A percentile compares a stretch with the other conserved stretches of the same genome.
phyloP scores from a whole-genome alignment of 2,888 invertebrate species.

The Cosmorhoe ocellata region DNA sequence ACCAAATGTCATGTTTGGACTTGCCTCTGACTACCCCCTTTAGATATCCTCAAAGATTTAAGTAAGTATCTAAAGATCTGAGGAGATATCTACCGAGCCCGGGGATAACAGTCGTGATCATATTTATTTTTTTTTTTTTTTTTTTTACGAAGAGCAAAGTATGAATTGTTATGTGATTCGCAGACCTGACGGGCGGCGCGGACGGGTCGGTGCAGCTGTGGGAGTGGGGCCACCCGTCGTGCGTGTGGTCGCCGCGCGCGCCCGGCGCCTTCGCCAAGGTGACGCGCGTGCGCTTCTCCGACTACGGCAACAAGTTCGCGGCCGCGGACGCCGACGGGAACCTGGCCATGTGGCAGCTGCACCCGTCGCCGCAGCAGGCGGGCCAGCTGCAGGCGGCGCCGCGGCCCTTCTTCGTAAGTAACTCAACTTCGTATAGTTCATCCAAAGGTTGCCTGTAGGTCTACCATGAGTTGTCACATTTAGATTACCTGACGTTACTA shows the following conservation, averaged over 20 bases:
- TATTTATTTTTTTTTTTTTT: no score
- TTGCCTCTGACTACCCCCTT: no score
- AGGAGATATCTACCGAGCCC: no score
- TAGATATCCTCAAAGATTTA: no score
- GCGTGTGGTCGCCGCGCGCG: constrained; percentile 94
- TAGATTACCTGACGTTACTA: no score
- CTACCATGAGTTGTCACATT: no score
- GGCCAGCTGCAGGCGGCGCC: constrained; percentile 82
- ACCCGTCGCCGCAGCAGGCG: constrained; percentile 83
- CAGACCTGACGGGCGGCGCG: constrained; percentile 97
- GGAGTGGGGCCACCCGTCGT: constrained; percentile 98
- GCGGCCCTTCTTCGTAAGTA: constrained; percentile 93
- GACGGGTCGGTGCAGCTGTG: constrained; percentile 98
- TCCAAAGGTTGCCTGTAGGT: no score
- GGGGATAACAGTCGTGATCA: no score
- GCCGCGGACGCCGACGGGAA: constrained; percentile 99
- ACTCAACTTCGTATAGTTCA: no score
- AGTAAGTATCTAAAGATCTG: no score
- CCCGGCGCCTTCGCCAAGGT: constrained; percentile 98
- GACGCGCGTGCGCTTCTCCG: constrained; percentile 96
- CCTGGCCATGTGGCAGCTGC: constrained; percentile 96
- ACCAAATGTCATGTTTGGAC: no score
- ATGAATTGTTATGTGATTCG: constrained; percentile 13
- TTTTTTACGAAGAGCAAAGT: no score
- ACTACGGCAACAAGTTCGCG: constrained; percentile 99